Conservation (phyloP, 2,888 invertebrate genomes). For the Acanthopleura granulata region DNA sequence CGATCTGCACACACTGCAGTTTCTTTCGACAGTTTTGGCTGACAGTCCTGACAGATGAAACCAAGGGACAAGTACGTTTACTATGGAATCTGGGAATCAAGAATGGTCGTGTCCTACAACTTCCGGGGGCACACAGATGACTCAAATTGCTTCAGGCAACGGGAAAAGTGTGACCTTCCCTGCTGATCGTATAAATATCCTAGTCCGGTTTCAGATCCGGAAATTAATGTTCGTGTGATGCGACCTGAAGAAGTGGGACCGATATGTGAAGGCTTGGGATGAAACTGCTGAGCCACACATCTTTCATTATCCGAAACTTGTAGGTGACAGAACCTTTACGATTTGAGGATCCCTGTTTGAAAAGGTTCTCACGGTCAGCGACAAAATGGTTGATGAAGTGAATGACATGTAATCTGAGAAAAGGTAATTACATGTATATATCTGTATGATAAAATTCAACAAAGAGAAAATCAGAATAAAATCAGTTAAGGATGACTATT, state of each 20-base stretch:
- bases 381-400: not conserved
- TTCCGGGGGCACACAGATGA: not conserved
- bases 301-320: not conserved
- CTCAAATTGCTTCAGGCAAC: not conserved
- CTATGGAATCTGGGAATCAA: not conserved
- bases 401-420: not conserved
- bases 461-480: too few species aligned
- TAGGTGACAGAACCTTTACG: not conserved
- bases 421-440: too few species aligned
- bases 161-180: not conserved
- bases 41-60: too few species aligned
- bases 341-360: not conserved
- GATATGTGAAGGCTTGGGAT: not conserved
- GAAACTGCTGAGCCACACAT: not conserved
- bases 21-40: not conserved
- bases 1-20: not conserved
- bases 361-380: not conserved
- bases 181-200: not conserved
- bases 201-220: not conserved
- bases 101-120: not conserved
- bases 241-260: not conserved
- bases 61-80: not conserved
- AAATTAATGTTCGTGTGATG: not conserved
- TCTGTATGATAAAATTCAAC: too few species aligned
- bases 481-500: too few species aligned